Percentiles rank a stretch among this genome's conserved stretches.
phyloP scores from a whole-genome alignment of 2,888 invertebrate species.

The Sarcophaga caerulescens region DNA sequence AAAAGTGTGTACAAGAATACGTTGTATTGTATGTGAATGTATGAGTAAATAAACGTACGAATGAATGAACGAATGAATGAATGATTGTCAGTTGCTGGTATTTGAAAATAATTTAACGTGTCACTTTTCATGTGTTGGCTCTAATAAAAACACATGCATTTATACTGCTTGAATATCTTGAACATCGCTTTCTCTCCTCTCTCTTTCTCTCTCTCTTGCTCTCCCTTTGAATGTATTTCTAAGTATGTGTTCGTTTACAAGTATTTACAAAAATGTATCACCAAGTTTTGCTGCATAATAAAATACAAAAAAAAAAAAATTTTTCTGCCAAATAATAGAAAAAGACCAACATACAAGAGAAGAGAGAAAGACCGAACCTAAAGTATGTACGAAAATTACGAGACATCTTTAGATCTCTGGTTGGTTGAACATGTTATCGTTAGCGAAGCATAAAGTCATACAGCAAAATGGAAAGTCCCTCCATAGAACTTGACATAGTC shows the following conservation, averaged over 20 bases:
- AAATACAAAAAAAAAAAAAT: slow-evolving; percentile 1
- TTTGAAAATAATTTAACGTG: slow-evolving; percentile 65
- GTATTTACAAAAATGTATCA: slow-evolving; percentile 39
- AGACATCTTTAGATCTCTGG: slow-evolving; percentile 75
- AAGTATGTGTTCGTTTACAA: slow-evolving; percentile 21
- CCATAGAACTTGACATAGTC: slow-evolving; percentile 48
- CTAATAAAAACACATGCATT: slow-evolving; percentile 39
- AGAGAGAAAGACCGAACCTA: slow-evolving; percentile 16
- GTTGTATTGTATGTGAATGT: too few relatives aligned
- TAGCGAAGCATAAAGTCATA: slow-evolving; percentile 59
- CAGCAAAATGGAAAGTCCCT: slow-evolving; percentile 52
- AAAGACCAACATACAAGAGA: slow-evolving; percentile 14
- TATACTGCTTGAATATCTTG: not conserved
- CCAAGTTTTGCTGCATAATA: slow-evolving; percentile 27
- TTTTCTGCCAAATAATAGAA: not conserved
- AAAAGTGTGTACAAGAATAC: too few relatives aligned
- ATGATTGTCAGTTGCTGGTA: slow-evolving; percentile 19
- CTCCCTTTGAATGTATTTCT: not conserved
- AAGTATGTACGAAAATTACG: slow-evolving; percentile 38
- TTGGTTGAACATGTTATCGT: slow-evolving; percentile 76
- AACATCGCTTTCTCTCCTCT: too few relatives aligned
- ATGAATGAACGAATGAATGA: slow-evolving; percentile 18
- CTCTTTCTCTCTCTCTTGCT: too few relatives aligned
- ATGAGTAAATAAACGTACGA: not conserved
- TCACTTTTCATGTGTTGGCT: slow-evolving; percentile 47